Conservation (phyloP, 2,888 invertebrate genomes). For the Meghimatium bilineatum region DNA sequence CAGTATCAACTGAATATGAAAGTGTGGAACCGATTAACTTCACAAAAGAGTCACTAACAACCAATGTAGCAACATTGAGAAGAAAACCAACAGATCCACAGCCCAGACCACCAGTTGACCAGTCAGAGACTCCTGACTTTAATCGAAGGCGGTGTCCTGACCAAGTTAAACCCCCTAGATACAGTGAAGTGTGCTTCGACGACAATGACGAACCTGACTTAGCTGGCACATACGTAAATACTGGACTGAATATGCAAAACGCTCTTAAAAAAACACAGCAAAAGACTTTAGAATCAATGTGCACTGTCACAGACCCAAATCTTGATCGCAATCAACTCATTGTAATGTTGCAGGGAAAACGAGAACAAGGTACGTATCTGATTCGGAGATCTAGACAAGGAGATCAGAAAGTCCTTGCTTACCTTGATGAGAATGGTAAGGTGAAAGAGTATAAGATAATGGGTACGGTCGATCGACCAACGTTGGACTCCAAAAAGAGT, state of each 20-base stretch:
- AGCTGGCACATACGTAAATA: not conserved
- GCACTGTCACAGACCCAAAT: slow-evolving; percentile 1
- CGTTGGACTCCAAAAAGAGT: not conserved
- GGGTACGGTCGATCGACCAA: not conserved
- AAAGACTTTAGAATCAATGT: slow-evolving; percentile 2
- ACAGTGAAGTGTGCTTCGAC: not conserved
- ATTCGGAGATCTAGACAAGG: slow-evolving; percentile 21
- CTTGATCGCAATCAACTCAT: not conserved
- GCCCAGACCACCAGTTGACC: not conserved
- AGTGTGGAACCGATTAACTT: not conserved
- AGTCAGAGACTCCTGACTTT: not conserved
- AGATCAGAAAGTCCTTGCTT: slow-evolving; percentile 24
- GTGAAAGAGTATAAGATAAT: slow-evolving; percentile 23
- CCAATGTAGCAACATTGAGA: not conserved
- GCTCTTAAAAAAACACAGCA: no score
- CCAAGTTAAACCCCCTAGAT: not conserved
- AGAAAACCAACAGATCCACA: not conserved
- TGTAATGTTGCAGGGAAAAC: not conserved
- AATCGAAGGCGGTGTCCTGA: not conserved
- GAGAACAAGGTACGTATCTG: not conserved
- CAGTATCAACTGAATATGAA: not conserved
- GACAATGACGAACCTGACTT: not conserved
- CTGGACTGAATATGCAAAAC: not conserved
- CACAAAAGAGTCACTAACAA: not conserved
- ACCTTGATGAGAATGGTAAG: not conserved